Evolutionary conservation across 2,888 invertebrate genomes (phyloP).

Genomic region (Charanyca ferruginea): DNA sequence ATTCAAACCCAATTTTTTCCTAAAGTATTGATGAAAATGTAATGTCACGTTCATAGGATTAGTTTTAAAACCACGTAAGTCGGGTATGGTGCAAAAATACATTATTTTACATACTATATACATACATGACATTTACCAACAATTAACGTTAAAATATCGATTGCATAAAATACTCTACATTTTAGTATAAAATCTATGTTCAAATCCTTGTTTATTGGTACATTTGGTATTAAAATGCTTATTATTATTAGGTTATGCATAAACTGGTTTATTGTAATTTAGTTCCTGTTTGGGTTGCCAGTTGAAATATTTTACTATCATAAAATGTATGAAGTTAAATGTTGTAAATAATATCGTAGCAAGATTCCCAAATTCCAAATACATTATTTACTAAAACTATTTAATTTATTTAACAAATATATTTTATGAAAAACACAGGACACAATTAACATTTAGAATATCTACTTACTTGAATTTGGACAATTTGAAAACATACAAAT

Average conservation of each 20-base stretch:
- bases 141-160: constrained; percentile 1
- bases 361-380: not conserved
- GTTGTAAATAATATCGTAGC: not conserved
- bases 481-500: no score
- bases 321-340: not conserved
- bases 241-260: constrained; percentile 13
- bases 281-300: constrained; percentile 4
- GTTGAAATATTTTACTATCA: not conserved
- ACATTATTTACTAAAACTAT: not conserved
- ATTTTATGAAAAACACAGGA: not conserved
- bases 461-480: constrained; percentile 31
- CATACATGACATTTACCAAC: constrained; percentile 5
- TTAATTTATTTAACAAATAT: constrained; percentile 6
- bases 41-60: no score
- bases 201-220: constrained; percentile 48
- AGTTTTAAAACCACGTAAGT: not conserved
- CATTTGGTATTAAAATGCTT: constrained; percentile 26
- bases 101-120: constrained; percentile 10
- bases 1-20: no score
- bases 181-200: constrained; percentile 53
- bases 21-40: no score
- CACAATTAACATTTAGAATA: not conserved
- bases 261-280: constrained; percentile 1
- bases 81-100: not conserved
- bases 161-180: constrained; percentile 21